These are phyloP conservation scores for Aleiodes leptofemur DNA, from an alignment of 2,888 invertebrate species.

Conservation along the genomic window DNA sequence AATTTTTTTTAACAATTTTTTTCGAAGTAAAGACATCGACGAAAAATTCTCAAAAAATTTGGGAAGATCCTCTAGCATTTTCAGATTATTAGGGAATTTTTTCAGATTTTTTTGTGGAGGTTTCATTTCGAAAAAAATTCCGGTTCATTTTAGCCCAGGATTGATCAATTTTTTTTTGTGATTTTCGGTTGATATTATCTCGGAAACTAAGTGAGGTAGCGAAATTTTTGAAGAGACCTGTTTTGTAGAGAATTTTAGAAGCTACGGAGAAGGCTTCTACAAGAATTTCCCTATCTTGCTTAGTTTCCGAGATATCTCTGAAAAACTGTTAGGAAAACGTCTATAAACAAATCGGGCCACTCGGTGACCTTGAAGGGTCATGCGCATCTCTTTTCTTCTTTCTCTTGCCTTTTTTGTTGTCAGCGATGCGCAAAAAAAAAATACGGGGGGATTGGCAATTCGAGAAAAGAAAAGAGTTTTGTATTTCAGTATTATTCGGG, in stretches of 20 bases:
- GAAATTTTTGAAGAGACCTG: too few relatives aligned
- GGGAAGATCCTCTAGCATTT: too few relatives aligned
- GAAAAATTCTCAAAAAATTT: neutral
- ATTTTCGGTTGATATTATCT: neutral
- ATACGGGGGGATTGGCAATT: slow-evolving; percentile 32
- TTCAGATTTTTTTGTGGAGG: too few relatives aligned
- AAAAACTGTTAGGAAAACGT: slow-evolving; percentile 50
- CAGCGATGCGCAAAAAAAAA: slow-evolving; percentile 38
- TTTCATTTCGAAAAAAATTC: too few relatives aligned
- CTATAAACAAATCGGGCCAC: slow-evolving; percentile 72
- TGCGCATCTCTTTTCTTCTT: slow-evolving; percentile 26
- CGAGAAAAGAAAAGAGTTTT: slow-evolving; percentile 26
- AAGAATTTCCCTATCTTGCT: too few relatives aligned
- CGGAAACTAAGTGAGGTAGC: too few relatives aligned
- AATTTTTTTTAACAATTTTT: slow-evolving; percentile 11
- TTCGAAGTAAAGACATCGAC: neutral
- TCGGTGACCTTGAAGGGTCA: slow-evolving; percentile 47
- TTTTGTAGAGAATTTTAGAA: too few relatives aligned
- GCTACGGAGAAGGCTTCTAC: too few relatives aligned
- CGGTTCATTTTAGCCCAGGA: too few relatives aligned
- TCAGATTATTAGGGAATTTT: too few relatives aligned
- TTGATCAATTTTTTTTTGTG: too few relatives aligned
- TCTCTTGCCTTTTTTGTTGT: slow-evolving; percentile 36
- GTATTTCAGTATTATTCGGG: slow-evolving; percentile 11
- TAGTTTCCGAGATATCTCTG: too few relatives aligned